These are phyloP conservation scores for Eulemur coronatus DNA, from an alignment of 2,797 vertebrate genomes.

Conservation along the genomic window DNA sequence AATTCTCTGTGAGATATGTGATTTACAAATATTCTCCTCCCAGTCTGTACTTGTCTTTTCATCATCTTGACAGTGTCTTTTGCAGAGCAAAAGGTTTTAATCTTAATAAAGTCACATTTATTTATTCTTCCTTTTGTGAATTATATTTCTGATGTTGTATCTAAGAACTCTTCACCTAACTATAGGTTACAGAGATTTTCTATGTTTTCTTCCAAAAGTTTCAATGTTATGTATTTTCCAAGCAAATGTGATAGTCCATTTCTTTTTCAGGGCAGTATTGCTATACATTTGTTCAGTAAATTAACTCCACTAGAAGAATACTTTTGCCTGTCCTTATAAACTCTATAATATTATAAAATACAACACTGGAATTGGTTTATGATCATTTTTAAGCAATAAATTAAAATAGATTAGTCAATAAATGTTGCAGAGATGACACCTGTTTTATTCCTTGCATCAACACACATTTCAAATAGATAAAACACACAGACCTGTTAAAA, in stretches of 20 bases:
- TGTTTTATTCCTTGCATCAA: not conserved
- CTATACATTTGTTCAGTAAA: not conserved
- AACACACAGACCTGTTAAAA: not conserved
- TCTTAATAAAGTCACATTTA: not conserved
- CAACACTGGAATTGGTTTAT: not conserved
- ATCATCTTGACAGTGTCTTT: not conserved
- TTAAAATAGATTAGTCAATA: not conserved
- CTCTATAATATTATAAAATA: not conserved
- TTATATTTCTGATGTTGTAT: not conserved
- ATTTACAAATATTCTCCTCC: not conserved
- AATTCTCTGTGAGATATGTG: not conserved
- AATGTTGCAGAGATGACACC: not conserved
- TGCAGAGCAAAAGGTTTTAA: not conserved
- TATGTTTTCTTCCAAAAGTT: not conserved
- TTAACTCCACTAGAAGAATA: not conserved
- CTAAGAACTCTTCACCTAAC: not conserved
- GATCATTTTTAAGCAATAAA: not conserved
- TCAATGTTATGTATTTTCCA: not conserved
- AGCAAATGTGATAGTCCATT: not conserved
- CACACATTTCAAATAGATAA: not conserved
- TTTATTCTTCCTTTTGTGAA: not conserved
- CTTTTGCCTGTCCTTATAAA: not conserved
- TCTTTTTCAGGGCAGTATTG: not conserved
- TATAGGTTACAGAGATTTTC: not conserved
- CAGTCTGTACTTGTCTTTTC: not conserved